phyloP scores from a whole-genome alignment of 2,888 invertebrate genomes.

The Zeuzera pyrina region DNA sequence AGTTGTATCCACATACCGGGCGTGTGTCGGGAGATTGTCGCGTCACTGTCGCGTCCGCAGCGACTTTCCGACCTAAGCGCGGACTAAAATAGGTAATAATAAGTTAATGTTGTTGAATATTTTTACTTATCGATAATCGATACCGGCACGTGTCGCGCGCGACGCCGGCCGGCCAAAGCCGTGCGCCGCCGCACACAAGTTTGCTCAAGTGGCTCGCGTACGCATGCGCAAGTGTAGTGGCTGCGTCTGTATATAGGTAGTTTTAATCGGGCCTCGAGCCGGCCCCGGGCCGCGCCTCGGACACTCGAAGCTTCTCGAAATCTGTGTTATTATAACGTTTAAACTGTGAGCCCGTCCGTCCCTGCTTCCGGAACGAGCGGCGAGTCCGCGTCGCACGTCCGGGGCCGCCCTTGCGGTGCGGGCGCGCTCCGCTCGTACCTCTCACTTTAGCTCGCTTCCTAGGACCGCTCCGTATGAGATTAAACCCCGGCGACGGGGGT shows the following conservation, averaged over 20 bases:
- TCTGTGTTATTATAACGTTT: slow-evolving; percentile 26
- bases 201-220: slow-evolving; percentile 60
- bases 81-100: slow-evolving; percentile 21
- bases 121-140: slow-evolving; percentile 22
- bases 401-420: slow-evolving; percentile 5
- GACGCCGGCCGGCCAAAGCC: slow-evolving; percentile 10
- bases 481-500: slow-evolving; percentile 25
- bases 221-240: slow-evolving; percentile 50
- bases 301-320: slow-evolving; percentile 26
- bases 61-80: slow-evolving; percentile 23
- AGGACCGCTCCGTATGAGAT: slow-evolving; percentile 44
- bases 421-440: slow-evolving; percentile 20
- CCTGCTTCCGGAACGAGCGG: slow-evolving; percentile 19
- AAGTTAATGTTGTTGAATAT: slow-evolving; percentile 41
- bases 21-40: slow-evolving; percentile 19
- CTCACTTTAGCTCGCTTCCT: slow-evolving; percentile 42
- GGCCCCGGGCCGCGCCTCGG: slow-evolving; percentile 22
- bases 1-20: slow-evolving; percentile 40
- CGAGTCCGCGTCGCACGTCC: slow-evolving; percentile 10
- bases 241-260: slow-evolving; percentile 62
- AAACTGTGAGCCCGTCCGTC: slow-evolving; percentile 31
- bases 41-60: slow-evolving; percentile 13
- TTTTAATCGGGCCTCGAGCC: slow-evolving; percentile 39
- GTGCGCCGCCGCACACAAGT: slow-evolving; percentile 33
- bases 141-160: slow-evolving; percentile 20